phyloP scores from a whole-genome alignment of 1,140 invertebrate species.

The Dolichoris vasculosae region DNA sequence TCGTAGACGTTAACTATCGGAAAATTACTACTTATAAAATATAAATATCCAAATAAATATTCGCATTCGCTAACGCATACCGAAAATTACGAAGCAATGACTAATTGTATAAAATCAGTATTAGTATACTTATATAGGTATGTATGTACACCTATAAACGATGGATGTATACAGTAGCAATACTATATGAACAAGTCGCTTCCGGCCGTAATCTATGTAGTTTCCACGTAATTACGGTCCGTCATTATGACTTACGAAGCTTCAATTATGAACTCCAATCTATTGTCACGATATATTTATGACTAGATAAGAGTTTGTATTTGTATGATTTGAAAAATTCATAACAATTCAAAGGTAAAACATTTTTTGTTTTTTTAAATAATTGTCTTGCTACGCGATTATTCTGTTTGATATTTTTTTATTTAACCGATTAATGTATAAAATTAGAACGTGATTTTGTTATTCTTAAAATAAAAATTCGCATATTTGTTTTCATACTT shows the following conservation, averaged over 20 bases:
- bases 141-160: neutral
- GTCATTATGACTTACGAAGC: conserved; percentile 29
- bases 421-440: too few species aligned
- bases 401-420: too few species aligned
- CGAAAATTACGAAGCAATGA: conserved; percentile 32
- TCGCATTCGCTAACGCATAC: neutral
- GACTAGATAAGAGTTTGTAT: neutral
- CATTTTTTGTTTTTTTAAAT: neutral
- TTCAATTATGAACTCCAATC: conserved; percentile 22
- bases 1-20: too few species aligned
- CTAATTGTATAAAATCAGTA: neutral
- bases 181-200: conserved; percentile 4
- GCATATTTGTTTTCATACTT: too few species aligned
- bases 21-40: neutral
- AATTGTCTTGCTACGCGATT: too few species aligned
- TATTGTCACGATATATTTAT: neutral
- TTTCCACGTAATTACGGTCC: conserved; percentile 36
- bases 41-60: neutral
- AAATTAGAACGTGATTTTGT: too few species aligned
- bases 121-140: neutral
- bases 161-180: neutral
- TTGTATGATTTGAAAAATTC: neutral
- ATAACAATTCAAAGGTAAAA: neutral
- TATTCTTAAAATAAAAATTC: too few species aligned
- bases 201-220: conserved; percentile 31